A percentile compares a stretch with the other conserved stretches of the same genome.
Evolutionary conservation across 2,888 invertebrate genomes (phyloP).

Genomic region (Eudemis profundana): DNA sequence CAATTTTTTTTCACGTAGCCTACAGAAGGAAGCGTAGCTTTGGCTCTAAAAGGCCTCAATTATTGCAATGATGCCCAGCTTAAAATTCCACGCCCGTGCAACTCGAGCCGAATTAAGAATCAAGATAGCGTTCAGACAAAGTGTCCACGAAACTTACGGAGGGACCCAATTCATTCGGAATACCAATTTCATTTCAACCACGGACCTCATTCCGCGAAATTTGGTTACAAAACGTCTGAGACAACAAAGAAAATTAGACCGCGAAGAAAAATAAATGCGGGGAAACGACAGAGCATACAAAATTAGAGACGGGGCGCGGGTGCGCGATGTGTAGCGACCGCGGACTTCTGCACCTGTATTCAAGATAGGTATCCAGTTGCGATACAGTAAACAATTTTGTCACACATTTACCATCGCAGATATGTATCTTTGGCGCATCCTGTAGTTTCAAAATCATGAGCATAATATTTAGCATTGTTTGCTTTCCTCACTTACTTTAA

Average conservation of each 20-base stretch:
- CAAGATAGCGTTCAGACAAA: constrained; percentile 63
- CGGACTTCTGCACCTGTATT: neutral
- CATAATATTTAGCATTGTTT: too few relatives aligned
- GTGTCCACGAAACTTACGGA: constrained; percentile 65
- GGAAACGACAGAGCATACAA: constrained; percentile 79
- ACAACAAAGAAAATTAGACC: constrained; percentile 84
- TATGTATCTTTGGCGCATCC: too few relatives aligned
- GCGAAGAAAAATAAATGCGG: constrained; percentile 83
- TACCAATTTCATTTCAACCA: constrained; percentile 80
- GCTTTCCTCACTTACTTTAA: too few relatives aligned
- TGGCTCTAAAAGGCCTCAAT: constrained; percentile 4
- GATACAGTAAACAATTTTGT: too few relatives aligned
- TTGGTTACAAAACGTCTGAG: constrained; percentile 82
- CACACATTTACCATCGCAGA: too few relatives aligned
- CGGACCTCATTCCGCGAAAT: constrained; percentile 80
- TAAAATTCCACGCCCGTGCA: constrained; percentile 65
- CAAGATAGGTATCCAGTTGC: too few relatives aligned
- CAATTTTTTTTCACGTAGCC: neutral
- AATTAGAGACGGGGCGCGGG: constrained; percentile 69
- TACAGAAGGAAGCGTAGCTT: neutral
- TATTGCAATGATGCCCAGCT: constrained; percentile 42
- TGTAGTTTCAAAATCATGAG: too few relatives aligned
- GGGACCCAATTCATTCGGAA: constrained; percentile 77
- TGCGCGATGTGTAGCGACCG: constrained; percentile 53
- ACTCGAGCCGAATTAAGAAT: constrained; percentile 73